Base-by-base conservation (phyloP, 2,888 invertebrate species). In the Cosmia pyralina region DNA sequence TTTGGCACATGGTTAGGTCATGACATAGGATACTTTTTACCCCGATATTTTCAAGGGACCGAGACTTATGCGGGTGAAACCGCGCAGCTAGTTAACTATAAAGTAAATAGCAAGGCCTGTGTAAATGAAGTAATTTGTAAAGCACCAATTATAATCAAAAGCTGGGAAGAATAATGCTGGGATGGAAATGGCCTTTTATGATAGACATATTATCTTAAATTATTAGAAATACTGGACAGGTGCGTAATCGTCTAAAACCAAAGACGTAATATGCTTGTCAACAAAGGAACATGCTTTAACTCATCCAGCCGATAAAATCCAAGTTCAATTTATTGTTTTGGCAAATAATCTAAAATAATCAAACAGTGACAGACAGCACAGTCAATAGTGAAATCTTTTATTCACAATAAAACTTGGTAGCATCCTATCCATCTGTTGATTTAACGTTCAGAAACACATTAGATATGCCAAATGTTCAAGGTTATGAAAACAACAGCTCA, bases 301-400 rank as follows among this genome's bases (percentile, higher is more conserved):
- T 55, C 75, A 64, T 11, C 8, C 13, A 59, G 38, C 1, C 28
- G 19, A 69, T 78, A 80, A 69, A 77, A 60, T 8, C n/a, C 22
- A 15, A 19, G 52, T 60, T 22, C 5, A 19, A 34, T 78, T 63
- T 57, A 77, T 72, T 77, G 53, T 41, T 67, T 48, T 79, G 82
- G 79, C 79, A 77, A 77, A 81, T 22, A 53, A 48, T 66, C 79
- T 81, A 66, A 65, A 65, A 80, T 13, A 65, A 67, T 67, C n/a
- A 28, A 70, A 81, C 62, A 53, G 19, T 64, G 34, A 57, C 11
- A 67, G 55, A 53, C 48, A 57, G 13, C 38, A 28, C 41, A 44
- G 15, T 63, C 57, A 44, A 76, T 71, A 81, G 44, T 67, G 55
- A 72, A 77, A 72, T 67, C 17, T 72, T 77, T 79, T 72, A 72